Evolutionary conservation across 1,140 invertebrate genomes (phyloP).

Genomic region (Cryptotermes secundus): DNA sequence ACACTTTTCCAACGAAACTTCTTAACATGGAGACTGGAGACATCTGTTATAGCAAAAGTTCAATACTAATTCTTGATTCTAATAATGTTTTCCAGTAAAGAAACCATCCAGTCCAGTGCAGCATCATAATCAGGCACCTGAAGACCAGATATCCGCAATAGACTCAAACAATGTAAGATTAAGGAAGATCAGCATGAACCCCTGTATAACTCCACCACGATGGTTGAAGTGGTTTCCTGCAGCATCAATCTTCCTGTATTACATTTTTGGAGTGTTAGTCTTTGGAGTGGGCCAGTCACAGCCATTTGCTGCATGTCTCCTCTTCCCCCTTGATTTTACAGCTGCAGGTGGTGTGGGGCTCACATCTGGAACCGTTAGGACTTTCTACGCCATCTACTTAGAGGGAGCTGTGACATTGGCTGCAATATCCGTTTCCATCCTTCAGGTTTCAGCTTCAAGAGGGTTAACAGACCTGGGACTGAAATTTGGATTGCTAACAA

Average conservation of each 20-base stretch:
- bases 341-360: slow-evolving; percentile 64
- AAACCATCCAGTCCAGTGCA: not conserved
- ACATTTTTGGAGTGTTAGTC: slow-evolving; percentile 56
- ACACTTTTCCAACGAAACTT: no score
- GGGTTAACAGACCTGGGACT: slow-evolving; percentile 57
- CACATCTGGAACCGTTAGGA: slow-evolving; percentile 56
- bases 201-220: slow-evolving; percentile 40
- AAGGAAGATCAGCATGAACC: slow-evolving; percentile 21
- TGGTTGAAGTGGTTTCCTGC: slow-evolving; percentile 51
- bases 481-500: slow-evolving; percentile 55
- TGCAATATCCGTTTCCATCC: slow-evolving; percentile 57
- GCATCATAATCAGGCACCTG: not conserved
- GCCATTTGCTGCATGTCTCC: slow-evolving; percentile 54
- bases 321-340: slow-evolving; percentile 70
- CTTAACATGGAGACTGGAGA: no score
- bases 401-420: slow-evolving; percentile 65
- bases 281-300: slow-evolving; percentile 58
- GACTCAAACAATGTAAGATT: not conserved
- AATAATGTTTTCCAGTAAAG: not conserved
- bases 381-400: slow-evolving; percentile 66
- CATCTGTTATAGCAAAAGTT: no score
- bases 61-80: no score
- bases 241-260: slow-evolving; percentile 54
- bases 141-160: not conserved
- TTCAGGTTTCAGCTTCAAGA: slow-evolving; percentile 57